Base-by-base conservation (phyloP, 2,113 vertebrate species). In the Antigone vipio region DNA sequence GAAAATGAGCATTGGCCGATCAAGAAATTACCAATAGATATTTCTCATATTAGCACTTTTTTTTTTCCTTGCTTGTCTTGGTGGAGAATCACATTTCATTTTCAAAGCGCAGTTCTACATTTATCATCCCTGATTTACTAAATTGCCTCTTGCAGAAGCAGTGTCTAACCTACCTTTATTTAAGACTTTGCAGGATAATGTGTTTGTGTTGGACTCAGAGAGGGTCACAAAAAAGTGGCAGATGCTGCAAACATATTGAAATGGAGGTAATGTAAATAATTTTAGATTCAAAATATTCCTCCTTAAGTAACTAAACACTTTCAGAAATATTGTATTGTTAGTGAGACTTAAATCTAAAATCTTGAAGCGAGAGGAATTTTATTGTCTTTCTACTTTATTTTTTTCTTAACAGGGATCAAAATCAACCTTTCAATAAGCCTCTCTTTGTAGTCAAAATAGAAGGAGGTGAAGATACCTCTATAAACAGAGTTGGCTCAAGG, bases 91-190 rank as follows among this genome's bases (percentile, higher is more conserved):
- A 64, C 60, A 91, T 95, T 94, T 95, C 77, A 68, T 89, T 93
- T 92, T 85, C 77, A 87, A 85, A 82, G 24, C 0, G 0, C 69
- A 69, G 86, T 75, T 91, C 58, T 87, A 90, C 91, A 91, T 94
- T 97, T 94, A 94, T 88, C 92, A 95, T 94, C 87, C 67, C 88
- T 80, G 94, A 93, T 95, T 92, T 95, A 86, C 83, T 58, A 97
- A 97, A 97, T 79, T 93, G 73, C 73, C 44, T 92, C 52, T 92
- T 91, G 76, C 1, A 45, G 73, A 91, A 97, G 79, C 82, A 79
- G 77, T 83, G 85, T 88, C 89, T 89, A 85, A 95, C 77, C 66
- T 82, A 85, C 77, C 80, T 89, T 93, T 92, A 89, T 87, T 92
- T 96, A 89, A 96, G 85, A 58, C 71, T 87, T 86, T 80, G 66